Evolutionary conservation across 2,888 invertebrate genomes (phyloP).

Genomic region (Trichopoda pennipes): DNA sequence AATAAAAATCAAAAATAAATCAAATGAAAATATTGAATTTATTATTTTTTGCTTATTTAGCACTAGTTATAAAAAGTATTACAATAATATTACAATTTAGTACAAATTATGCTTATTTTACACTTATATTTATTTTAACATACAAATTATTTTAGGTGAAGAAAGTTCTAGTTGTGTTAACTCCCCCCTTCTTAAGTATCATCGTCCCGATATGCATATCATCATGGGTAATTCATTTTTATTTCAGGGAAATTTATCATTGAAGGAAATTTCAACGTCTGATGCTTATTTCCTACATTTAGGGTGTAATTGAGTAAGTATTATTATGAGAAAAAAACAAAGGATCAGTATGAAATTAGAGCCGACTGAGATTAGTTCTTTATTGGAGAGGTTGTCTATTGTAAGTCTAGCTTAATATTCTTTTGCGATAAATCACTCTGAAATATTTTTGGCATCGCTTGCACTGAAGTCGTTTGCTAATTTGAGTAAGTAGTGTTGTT

Average conservation of each 20-base stretch:
- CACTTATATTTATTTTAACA: too few species aligned
- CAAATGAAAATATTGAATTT: too few species aligned
- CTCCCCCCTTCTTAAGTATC: not conserved
- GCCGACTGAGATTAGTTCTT: constrained; percentile 7
- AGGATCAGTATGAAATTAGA: constrained; percentile 23
- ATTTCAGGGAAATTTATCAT: not conserved
- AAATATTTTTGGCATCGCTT: not conserved
- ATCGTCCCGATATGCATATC: not conserved
- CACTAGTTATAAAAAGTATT: too few species aligned
- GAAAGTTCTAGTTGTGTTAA: not conserved
- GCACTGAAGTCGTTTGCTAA: constrained; percentile 30
- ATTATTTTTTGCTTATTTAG: too few species aligned
- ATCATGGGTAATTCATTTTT: constrained; percentile 43
- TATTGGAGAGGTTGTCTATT: constrained; percentile 20
- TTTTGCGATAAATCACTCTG: constrained; percentile 24
- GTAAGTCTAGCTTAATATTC: constrained; percentile 29
- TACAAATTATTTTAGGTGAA: too few species aligned
- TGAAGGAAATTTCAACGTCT: too few species aligned
- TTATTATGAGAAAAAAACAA: constrained; percentile 6
- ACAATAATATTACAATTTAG: too few species aligned
- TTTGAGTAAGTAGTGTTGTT: constrained; percentile 19
- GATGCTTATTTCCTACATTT: constrained; percentile 1
- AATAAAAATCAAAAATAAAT: too few species aligned
- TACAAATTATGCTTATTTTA: too few species aligned
- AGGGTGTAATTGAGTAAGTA: constrained; percentile 17